Conservation (phyloP, 2,888 invertebrate genomes). For the Thera britannica region DNA sequence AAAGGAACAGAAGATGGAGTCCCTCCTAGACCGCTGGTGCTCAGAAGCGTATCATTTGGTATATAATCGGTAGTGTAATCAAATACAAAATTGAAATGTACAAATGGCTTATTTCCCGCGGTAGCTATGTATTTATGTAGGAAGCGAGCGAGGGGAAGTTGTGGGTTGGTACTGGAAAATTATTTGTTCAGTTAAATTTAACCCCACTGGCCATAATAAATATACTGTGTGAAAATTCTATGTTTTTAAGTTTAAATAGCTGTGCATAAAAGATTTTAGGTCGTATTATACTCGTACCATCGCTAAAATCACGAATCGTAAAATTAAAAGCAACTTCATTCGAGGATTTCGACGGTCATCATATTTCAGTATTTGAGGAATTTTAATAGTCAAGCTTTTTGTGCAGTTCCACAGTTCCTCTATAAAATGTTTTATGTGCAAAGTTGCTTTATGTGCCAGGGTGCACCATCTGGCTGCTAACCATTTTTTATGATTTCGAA, state of each 20-base stretch:
- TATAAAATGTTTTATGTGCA: constrained; percentile 29
- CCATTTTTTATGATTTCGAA: constrained; percentile 21
- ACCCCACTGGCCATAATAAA: not conserved
- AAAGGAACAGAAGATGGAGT: too few species aligned
- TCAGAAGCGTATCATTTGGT: constrained; percentile 85
- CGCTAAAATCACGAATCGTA: constrained; percentile 7
- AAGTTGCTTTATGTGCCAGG: constrained; percentile 27
- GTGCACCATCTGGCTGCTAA: constrained; percentile 20
- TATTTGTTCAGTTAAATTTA: constrained; percentile 10
- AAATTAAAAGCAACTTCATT: constrained; percentile 1
- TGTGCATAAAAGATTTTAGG: not conserved
- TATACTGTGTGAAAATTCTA: not conserved
- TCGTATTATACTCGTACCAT: not conserved
- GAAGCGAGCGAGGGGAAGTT: constrained; percentile 24
- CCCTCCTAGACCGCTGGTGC: constrained; percentile 43
- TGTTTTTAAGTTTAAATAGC: not conserved
- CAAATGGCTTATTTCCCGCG: constrained; percentile 32
- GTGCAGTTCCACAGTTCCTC: constrained; percentile 20
- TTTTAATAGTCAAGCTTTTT: constrained; percentile 19
- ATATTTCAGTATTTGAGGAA: constrained; percentile 16
- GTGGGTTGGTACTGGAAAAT: constrained; percentile 12
- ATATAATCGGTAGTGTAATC: constrained; percentile 27
- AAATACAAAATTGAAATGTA: constrained; percentile 34
- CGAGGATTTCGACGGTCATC: not conserved
- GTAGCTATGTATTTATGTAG: constrained; percentile 34